Evolutionary conservation across 2,888 invertebrate species (phyloP), one percentile per base, ranked within the genome.

Genomic region (Drosophila anceps): DNA sequence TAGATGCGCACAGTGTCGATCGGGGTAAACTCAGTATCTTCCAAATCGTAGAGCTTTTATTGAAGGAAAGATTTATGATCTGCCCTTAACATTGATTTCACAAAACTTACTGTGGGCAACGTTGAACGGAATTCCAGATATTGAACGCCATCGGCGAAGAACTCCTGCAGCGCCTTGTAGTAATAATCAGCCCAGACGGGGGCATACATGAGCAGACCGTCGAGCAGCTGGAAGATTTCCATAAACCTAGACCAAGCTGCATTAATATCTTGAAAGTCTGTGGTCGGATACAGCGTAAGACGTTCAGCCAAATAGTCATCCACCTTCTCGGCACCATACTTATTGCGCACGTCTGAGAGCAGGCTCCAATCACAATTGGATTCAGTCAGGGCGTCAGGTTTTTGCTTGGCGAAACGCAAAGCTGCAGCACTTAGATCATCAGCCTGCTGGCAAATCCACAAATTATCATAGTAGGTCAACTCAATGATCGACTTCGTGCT

Each of bases 101-200:
- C 0, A 7, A 27, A 10, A 24, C 88, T 74, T 73, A 93, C 93
- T 70, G 70, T 85, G 0, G 95, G 95, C 31, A 96, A 90, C 0
- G 94, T 92, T n/a, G 95, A 94, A 57, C 96, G 93, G 2, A 96
- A 92, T 92, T 96, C 96, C 24, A 96, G 86, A 75, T 96, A 96
- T 92, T 95, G 94, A 0, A 96, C 94, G 64, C 96, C 96, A 84
- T 96, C 96, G 7, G 94, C 94, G 81, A 94, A 94, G 60, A 95
- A 94, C 71, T 95, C 94, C 70, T 93, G 92, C 1, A 96, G 91
- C 0, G 94, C 95, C 69, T 95, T 95, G 76, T 95, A 95, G 79
- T 95, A 95, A 84, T 96, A 95, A 61, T 95, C 94, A 57, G 94
- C 94, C 94, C 95, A 95, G 7, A 95, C 94, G 0, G 96, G 95